phyloP scores from a whole-genome alignment of 1,140 invertebrate species.

The Nomia melanderi region DNA sequence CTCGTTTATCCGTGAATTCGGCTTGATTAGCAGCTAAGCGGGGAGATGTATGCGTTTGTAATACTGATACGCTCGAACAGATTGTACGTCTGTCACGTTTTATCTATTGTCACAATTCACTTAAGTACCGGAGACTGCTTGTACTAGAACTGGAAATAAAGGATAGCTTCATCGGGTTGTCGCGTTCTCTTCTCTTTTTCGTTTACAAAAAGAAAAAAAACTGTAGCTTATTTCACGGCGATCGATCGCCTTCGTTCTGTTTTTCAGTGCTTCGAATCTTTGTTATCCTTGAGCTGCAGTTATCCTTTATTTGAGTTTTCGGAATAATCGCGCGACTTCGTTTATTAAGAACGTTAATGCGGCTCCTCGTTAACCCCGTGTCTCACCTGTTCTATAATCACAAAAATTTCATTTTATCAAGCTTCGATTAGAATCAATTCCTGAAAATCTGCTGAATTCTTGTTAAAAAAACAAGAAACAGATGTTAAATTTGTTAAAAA shows the following conservation, averaged over 20 bases:
- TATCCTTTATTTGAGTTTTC: slow-evolving; percentile 30
- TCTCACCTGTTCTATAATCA: too few relatives aligned
- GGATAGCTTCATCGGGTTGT: not conserved
- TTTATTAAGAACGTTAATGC: slow-evolving; percentile 9
- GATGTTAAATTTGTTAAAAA: too few relatives aligned
- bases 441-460: too few relatives aligned
- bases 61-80: slow-evolving; percentile 40
- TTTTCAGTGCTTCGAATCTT: not conserved
- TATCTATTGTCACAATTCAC: slow-evolving; percentile 43
- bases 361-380: too few relatives aligned
- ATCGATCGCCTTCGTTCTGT: not conserved
- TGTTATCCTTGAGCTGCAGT: too few relatives aligned
- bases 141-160: slow-evolving; percentile 40
- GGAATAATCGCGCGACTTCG: too few relatives aligned
- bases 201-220: not conserved
- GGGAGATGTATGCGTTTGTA: slow-evolving; percentile 26
- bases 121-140: slow-evolving; percentile 57
- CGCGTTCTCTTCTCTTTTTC: not conserved
- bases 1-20: slow-evolving; percentile 6
- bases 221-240: too few relatives aligned
- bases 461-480: too few relatives aligned
- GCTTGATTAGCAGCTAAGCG: slow-evolving; percentile 3
- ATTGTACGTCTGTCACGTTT: slow-evolving; percentile 23
- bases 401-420: too few relatives aligned
- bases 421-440: too few relatives aligned